Conservation (phyloP, 2,888 invertebrate genomes). For the Electrophaes corylata region DNA sequence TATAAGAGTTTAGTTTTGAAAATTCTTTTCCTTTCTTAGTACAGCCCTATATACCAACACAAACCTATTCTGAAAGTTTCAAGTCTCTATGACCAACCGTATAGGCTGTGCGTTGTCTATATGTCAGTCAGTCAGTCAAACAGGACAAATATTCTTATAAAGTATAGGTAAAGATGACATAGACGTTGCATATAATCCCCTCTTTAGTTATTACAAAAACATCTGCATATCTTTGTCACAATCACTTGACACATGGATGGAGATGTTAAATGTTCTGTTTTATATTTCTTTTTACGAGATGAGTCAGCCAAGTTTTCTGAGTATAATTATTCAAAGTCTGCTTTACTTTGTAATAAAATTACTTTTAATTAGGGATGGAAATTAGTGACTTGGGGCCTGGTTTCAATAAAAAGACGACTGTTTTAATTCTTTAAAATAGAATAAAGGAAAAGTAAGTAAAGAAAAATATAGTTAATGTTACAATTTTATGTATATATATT, state of each 20-base stretch:
- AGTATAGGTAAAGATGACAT: no score
- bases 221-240: constrained; percentile 74
- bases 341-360: constrained; percentile 27
- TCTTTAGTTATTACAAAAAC: constrained; percentile 47
- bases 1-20: no score
- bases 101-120: no score
- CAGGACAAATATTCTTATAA: no score
- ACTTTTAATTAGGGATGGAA: constrained; percentile 13
- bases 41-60: no score
- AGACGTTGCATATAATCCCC: neutral
- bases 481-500: no score
- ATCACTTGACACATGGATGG: constrained; percentile 68
- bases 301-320: constrained; percentile 41
- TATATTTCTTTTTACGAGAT: constrained; percentile 50
- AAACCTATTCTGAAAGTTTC: no score
- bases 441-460: no score
- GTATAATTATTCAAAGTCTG: constrained; percentile 19
- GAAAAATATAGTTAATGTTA: no score
- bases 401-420: neutral
- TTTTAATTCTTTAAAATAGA: neutral
- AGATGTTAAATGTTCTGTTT: constrained; percentile 49
- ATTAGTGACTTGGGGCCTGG: constrained; percentile 1
- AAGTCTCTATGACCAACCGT: no score
- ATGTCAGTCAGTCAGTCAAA: no score
- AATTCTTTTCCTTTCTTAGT: no score